Conservation (phyloP, 2,113 vertebrate genomes). For the Mesitornis unicolor region DNA sequence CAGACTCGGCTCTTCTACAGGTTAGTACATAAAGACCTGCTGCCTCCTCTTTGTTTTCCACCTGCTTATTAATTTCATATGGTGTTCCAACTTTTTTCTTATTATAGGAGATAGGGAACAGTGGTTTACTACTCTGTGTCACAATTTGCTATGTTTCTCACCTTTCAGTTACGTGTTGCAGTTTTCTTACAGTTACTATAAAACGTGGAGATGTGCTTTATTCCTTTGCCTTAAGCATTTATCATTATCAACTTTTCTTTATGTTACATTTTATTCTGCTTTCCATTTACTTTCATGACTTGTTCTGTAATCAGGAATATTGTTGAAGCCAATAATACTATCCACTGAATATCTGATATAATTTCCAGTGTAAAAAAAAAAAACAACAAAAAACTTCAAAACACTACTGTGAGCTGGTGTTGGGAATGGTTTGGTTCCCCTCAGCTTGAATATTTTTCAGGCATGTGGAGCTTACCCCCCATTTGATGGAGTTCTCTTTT, state of each 20-base stretch:
- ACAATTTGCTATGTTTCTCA: neutral
- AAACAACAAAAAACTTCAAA: neutral
- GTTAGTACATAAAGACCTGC: neutral
- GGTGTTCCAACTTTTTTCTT: neutral
- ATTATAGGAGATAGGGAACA: neutral
- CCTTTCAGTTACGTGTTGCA: neutral
- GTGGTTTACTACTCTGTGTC: neutral
- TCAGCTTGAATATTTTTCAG: neutral
- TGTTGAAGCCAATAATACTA: neutral
- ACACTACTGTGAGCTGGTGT: neutral
- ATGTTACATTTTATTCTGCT: neutral
- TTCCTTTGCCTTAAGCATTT: neutral
- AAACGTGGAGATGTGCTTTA: neutral
- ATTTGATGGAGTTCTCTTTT: neutral
- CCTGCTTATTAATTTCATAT: neutral
- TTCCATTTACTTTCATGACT: neutral
- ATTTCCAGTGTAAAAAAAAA: neutral
- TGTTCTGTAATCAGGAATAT: neutral
- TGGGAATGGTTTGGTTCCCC: neutral
- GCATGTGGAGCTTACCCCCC: neutral
- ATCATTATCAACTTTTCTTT: neutral
- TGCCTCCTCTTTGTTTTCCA: neutral
- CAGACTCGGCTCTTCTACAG: neutral
- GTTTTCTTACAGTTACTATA: neutral
- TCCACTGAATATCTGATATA: neutral